These are phyloP conservation scores for Protosalanx chinensis DNA, from an alignment of 2,797 vertebrate species.

Conservation along the genomic window DNA sequence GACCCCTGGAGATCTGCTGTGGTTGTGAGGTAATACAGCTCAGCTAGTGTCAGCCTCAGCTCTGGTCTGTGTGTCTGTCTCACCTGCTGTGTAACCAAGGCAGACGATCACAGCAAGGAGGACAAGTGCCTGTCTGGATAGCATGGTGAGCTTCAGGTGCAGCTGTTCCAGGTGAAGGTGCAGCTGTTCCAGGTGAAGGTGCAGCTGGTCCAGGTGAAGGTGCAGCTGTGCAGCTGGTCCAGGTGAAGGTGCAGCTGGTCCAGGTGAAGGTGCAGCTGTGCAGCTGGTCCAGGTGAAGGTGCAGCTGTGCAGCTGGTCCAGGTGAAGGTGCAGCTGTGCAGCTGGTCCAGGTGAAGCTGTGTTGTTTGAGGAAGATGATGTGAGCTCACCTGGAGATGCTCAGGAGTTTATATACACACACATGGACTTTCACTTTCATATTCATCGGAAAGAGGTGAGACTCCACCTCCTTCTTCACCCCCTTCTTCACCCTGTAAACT, in stretches of 20 bases:
- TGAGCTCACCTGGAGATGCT: not conserved
- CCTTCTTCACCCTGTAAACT: not conserved
- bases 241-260: no score
- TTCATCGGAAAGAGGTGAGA: not conserved
- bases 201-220: not conserved
- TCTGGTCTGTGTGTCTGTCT: not conserved
- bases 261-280: not conserved
- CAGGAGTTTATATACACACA: not conserved
- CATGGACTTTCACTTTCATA: constrained; percentile 12
- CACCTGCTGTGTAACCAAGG: constrained; percentile 6
- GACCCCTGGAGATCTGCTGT: not conserved
- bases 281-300: not conserved
- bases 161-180: not conserved
- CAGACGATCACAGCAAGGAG: not conserved
- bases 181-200: not conserved
- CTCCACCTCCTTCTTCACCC: no score
- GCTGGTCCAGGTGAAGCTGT: not conserved
- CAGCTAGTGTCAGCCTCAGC: not conserved
- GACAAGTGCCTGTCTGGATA: not conserved
- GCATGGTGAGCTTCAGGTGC: not conserved
- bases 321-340: not conserved
- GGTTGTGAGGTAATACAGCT: not conserved
- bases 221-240: not conserved
- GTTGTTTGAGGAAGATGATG: not conserved
- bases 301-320: not conserved